A percentile compares a stretch with the other conserved stretches of the same genome.
These are phyloP conservation scores for Otolemur garnettii DNA, from an alignment of 2,113 vertebrate species.

Conservation along the genomic window DNA sequence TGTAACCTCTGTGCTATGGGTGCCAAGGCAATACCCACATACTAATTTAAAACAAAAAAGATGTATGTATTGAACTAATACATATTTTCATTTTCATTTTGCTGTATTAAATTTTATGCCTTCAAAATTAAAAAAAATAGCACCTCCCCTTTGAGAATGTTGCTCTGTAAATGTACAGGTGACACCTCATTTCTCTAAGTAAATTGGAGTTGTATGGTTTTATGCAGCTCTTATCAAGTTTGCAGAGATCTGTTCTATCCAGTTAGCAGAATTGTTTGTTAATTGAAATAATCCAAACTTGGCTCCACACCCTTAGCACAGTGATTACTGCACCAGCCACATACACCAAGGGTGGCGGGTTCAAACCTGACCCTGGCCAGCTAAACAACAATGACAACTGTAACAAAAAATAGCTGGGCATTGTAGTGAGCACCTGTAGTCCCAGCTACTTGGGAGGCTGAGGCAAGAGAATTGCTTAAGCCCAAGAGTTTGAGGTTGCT, in stretches of 20 bases:
- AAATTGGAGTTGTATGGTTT: not conserved
- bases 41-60: not conserved
- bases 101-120: not conserved
- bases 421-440: too few relatives aligned
- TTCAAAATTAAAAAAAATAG: not conserved
- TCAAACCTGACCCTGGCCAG: too few relatives aligned
- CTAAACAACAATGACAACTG: too few relatives aligned
- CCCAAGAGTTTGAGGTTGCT: too few relatives aligned
- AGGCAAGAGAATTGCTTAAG: too few relatives aligned
- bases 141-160: not conserved
- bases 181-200: not conserved
- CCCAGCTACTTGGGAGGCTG: too few relatives aligned
- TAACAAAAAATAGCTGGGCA: too few relatives aligned
- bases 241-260: not conserved
- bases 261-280: not conserved
- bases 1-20: too few relatives aligned
- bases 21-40: too few relatives aligned
- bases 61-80: not conserved
- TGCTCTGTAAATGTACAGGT: not conserved
- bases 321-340: too few relatives aligned
- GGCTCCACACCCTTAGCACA: too few relatives aligned
- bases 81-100: not conserved
- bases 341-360: too few relatives aligned
- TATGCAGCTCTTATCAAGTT: not conserved
- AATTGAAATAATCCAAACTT: not conserved